These are phyloP conservation scores for Callocephalon fimbriatum DNA, from an alignment of 2,113 vertebrate species.

Conservation along the genomic window DNA sequence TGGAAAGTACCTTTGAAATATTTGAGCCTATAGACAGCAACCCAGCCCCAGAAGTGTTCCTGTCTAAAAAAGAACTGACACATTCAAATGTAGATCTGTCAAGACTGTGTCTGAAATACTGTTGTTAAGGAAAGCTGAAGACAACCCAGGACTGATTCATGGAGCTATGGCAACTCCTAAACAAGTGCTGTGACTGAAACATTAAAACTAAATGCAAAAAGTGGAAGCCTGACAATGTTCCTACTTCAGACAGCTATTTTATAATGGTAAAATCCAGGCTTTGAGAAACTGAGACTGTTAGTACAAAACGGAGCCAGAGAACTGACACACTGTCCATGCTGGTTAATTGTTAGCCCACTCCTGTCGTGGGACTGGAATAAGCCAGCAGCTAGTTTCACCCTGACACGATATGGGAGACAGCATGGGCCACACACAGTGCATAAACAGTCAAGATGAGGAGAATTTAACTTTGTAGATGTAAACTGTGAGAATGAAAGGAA, in stretches of 20 bases:
- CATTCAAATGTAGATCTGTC: background rate
- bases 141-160: background rate
- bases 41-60: background rate
- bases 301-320: background rate
- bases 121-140: slow-evolving; percentile 15
- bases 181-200: background rate
- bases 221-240: background rate
- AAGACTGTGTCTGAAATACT: background rate
- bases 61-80: background rate
- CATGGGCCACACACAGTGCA: background rate
- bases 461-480: background rate
- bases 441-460: background rate
- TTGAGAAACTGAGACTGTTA: background rate
- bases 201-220: background rate
- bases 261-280: background rate
- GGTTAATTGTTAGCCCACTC: background rate
- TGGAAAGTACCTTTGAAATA: background rate
- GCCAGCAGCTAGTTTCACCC: background rate
- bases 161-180: background rate
- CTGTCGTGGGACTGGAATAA: background rate
- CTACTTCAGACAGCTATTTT: background rate
- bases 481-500: background rate
- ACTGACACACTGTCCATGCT: background rate
- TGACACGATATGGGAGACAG: rapidly evolving
- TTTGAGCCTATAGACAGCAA: background rate